Evolutionary conservation across 2,888 invertebrate species (phyloP).

Genomic region (Parthenolecanium corni): DNA sequence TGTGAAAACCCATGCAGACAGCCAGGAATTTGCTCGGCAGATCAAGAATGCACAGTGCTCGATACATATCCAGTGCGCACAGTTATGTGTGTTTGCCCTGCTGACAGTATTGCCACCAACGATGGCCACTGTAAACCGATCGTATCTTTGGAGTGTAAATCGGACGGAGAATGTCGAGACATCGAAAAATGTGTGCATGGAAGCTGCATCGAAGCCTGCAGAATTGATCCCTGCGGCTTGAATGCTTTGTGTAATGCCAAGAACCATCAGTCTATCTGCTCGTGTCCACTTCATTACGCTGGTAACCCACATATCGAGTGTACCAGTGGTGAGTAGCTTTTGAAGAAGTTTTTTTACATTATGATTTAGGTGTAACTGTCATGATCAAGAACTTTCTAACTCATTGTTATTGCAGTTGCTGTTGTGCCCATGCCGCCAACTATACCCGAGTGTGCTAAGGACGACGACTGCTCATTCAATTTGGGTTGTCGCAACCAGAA

Average conservation of each 20-base stretch:
- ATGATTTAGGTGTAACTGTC: not conserved
- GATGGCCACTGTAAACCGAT: slow-evolving; percentile 57
- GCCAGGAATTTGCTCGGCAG: slow-evolving; percentile 59
- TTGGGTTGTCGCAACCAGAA: slow-evolving; percentile 61
- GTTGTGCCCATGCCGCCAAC: slow-evolving; percentile 38
- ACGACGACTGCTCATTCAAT: slow-evolving; percentile 64
- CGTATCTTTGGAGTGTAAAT: slow-evolving; percentile 49
- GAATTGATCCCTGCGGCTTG: slow-evolving; percentile 62
- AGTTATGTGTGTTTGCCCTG: slow-evolving; percentile 74
- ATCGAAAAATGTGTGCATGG: slow-evolving; percentile 64
- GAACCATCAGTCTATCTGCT: slow-evolving; percentile 64
- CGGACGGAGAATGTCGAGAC: slow-evolving; percentile 62
- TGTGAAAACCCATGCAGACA: slow-evolving; percentile 67
- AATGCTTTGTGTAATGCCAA: slow-evolving; percentile 68
- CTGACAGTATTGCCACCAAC: slow-evolving; percentile 62
- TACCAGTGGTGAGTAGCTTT: slow-evolving; percentile 44
- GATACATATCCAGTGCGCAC: slow-evolving; percentile 70
- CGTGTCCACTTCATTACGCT: slow-evolving; percentile 62
- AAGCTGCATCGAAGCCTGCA: slow-evolving; percentile 66
- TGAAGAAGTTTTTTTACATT: too few relatives aligned
- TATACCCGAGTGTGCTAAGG: slow-evolving; percentile 58
- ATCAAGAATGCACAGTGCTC: slow-evolving; percentile 66
- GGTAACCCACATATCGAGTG: slow-evolving; percentile 73
- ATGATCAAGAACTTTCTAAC: not conserved
- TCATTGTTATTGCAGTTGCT: slow-evolving; percentile 26